Conservation (phyloP, 2,888 invertebrate species). For the Lasius platythorax region DNA sequence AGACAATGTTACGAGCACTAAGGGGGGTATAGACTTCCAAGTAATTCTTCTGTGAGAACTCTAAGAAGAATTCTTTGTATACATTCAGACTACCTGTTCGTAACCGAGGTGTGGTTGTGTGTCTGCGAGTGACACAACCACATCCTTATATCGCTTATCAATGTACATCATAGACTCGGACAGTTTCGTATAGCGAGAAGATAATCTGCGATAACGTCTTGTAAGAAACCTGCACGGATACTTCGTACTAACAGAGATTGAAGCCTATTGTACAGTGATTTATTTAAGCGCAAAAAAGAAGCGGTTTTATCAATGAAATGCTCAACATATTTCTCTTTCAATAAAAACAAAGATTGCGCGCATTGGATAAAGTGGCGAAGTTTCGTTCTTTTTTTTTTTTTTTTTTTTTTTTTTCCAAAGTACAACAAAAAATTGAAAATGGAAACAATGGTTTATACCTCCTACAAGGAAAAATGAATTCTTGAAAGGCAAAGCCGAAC, state of each 20-base stretch:
- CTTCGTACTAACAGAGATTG: neutral
- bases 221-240: neutral
- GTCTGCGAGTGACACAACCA: neutral
- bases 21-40: neutral
- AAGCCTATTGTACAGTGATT: neutral
- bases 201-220: slow-evolving; percentile 3
- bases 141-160: neutral
- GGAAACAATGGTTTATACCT: neutral
- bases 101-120: too few relatives aligned
- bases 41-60: neutral
- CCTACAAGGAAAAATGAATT: neutral
- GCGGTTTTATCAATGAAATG: neutral
- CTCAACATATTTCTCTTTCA: neutral
- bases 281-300: neutral
- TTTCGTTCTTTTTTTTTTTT: neutral
- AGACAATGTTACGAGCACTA: neutral
- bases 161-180: neutral
- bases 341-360: neutral
- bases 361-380: neutral
- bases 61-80: neutral
- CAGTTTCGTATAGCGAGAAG: neutral
- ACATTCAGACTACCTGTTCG: slow-evolving; percentile 4
- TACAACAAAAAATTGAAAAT: neutral
- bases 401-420: neutral
- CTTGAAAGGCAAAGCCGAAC: neutral